A percentile compares a stretch with the other conserved stretches of the same genome.
Conservation (phyloP, 2,888 invertebrate species). For the Coleophora flavipennella region DNA sequence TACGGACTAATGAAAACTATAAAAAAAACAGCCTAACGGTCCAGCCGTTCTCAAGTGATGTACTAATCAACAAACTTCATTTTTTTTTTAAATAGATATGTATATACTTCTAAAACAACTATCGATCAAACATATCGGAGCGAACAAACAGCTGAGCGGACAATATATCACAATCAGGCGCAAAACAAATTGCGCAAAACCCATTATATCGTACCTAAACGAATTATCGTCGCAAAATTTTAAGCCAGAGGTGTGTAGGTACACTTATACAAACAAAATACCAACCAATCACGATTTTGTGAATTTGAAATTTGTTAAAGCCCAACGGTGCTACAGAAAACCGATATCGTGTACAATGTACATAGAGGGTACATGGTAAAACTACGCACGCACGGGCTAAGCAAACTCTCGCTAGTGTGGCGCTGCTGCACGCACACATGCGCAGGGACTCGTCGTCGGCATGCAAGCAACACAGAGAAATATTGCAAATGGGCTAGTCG, state of each 20-base stretch:
- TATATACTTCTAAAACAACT: constrained; percentile 24
- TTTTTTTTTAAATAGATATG: no score
- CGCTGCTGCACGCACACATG: constrained; percentile 26
- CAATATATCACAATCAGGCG: constrained; percentile 37
- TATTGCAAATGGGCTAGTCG: constrained; percentile 71
- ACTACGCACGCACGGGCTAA: constrained; percentile 67
- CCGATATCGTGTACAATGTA: constrained; percentile 60
- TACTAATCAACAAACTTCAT: no score
- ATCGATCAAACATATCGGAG: constrained; percentile 23
- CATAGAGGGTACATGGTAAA: constrained; percentile 41
- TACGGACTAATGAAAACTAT: no score
- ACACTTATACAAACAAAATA: constrained; percentile 66
- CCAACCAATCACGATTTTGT: constrained; percentile 69
- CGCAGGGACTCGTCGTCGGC: constrained; percentile 30
- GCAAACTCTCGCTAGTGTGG: constrained; percentile 47
- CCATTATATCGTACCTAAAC: constrained; percentile 60
- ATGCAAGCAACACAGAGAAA: constrained; percentile 68
- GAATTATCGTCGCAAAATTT: constrained; percentile 56
- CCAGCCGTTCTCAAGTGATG: no score
- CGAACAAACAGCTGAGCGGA: constrained; percentile 30
- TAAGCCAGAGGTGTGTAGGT: constrained; percentile 44
- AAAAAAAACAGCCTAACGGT: no score
- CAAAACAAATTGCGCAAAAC: constrained; percentile 53
- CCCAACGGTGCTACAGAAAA: constrained; percentile 63
- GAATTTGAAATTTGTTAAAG: constrained; percentile 71